phyloP scores from a whole-genome alignment of 2,113 vertebrate species.

The Echinops telfairi region DNA sequence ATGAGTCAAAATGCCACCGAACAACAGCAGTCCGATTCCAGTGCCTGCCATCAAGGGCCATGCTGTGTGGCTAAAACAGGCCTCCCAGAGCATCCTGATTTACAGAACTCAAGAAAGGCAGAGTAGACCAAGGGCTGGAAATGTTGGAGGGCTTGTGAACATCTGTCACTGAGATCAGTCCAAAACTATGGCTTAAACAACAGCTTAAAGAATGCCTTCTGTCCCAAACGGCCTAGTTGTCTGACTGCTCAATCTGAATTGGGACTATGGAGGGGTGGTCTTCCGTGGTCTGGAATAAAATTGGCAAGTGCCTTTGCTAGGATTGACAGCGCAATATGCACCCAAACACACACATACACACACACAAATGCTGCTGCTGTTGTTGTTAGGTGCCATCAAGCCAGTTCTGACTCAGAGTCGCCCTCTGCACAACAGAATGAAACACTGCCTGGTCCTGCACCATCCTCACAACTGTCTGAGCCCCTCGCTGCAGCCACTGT shows the following conservation, averaged over 20 bases:
- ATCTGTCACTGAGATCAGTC: slow-evolving; percentile 33
- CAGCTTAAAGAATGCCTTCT: neutral
- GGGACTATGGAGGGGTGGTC: neutral
- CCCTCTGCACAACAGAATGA: no score
- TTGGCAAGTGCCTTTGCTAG: slow-evolving; percentile 37
- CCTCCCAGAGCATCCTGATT: neutral
- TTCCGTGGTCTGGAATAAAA: neutral
- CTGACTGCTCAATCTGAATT: slow-evolving; percentile 27
- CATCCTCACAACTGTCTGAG: no score
- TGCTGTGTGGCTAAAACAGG: neutral
- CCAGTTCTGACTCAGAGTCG: no score
- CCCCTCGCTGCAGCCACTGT: no score
- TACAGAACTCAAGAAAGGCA: neutral
- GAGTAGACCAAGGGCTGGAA: no score
- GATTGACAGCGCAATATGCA: neutral
- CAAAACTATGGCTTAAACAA: slow-evolving; percentile 49
- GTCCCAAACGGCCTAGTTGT: neutral
- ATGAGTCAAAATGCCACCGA: neutral
- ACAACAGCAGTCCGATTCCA: neutral
- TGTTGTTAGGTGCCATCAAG: no score
- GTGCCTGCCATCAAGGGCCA: neutral
- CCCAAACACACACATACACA: neutral
- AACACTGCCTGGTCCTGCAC: no score
- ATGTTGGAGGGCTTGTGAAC: slow-evolving; percentile 29
- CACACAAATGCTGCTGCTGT: no score